Conservation (phyloP, 2,113 vertebrate genomes). For the Tamias sibiricus region DNA sequence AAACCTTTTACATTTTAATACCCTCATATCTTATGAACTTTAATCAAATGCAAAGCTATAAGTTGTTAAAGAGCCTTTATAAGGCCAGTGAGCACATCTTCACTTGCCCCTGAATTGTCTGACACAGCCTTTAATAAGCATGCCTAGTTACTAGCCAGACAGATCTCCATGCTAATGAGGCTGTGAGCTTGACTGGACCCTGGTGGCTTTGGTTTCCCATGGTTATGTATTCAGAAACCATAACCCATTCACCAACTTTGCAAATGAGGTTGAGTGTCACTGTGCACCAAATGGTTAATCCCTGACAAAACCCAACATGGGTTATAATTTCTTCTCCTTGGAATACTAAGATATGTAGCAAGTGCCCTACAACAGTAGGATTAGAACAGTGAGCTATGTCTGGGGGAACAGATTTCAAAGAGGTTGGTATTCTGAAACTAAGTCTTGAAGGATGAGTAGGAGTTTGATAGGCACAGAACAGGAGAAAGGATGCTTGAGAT, state of each 20-base stretch:
- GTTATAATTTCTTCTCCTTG: neutral
- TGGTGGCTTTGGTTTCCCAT: neutral
- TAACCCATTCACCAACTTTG: neutral
- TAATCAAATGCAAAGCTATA: constrained; percentile 11
- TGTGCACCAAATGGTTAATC: neutral
- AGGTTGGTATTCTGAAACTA: neutral
- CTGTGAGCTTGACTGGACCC: neutral
- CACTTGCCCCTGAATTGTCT: neutral
- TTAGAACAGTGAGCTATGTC: neutral
- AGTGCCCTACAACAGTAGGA: neutral
- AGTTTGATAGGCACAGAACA: neutral
- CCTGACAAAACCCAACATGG: neutral
- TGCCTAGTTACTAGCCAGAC: neutral
- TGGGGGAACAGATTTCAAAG: neutral
- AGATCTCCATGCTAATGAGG: neutral
- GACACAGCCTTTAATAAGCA: neutral
- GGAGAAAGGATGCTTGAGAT: neutral
- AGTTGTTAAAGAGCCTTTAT: neutral
- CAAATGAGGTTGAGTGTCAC: neutral
- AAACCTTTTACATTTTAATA: constrained; percentile 45
- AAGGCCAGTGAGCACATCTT: neutral
- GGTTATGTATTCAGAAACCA: neutral
- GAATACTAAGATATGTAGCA: neutral
- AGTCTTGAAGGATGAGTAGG: neutral
- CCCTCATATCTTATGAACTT: constrained; percentile 8